These are phyloP conservation scores for Cylloceria caligata DNA, from an alignment of 2,888 invertebrate species.

Conservation along the genomic window DNA sequence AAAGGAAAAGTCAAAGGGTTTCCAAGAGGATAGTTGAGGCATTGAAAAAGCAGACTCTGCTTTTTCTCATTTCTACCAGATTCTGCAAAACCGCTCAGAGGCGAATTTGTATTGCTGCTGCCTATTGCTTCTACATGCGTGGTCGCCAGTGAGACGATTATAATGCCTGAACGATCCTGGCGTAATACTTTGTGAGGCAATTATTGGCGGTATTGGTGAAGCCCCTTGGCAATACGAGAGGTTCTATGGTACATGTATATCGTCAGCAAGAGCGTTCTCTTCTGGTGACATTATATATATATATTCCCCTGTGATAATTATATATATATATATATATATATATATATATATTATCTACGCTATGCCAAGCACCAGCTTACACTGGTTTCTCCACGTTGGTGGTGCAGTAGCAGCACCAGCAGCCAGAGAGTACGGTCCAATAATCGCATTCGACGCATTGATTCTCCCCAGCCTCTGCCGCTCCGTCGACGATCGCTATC, in stretches of 20 bases:
- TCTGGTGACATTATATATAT: constrained; percentile 27
- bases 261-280: background rate
- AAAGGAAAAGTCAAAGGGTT: background rate
- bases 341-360: background rate
- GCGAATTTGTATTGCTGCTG: constrained; percentile 11
- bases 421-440: constrained; percentile 41
- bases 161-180: constrained; percentile 37
- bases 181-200: constrained; percentile 53
- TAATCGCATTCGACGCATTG: constrained; percentile 54
- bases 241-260: constrained; percentile 3
- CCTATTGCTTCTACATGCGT: constrained; percentile 1
- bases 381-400: constrained; percentile 34
- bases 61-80: too few species aligned
- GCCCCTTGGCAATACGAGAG: constrained; percentile 22
- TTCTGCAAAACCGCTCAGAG: background rate
- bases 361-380: constrained; percentile 26
- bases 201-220: constrained; percentile 50
- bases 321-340: constrained; percentile 1
- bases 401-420: constrained; percentile 17
- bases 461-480: constrained; percentile 29
- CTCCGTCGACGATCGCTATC: constrained; percentile 41
- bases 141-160: constrained; percentile 34
- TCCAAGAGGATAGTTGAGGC: background rate
- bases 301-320: constrained; percentile 23
- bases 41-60: constrained; percentile 5